Base-by-base conservation (phyloP, 2,113 vertebrate species). In the Rhinolophus sinicus region DNA sequence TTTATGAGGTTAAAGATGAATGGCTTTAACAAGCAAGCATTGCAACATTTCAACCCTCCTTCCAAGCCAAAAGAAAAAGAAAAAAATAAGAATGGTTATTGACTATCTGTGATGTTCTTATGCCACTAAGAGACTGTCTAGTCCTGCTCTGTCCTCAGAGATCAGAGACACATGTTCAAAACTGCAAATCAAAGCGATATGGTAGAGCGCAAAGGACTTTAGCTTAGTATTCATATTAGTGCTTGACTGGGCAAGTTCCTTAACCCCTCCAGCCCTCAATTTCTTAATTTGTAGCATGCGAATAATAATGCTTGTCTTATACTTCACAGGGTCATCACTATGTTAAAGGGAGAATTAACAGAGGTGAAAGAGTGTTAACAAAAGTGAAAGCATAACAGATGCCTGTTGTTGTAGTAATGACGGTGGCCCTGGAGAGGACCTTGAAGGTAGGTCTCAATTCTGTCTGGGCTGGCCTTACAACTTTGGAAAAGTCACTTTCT, bases 1-100 rank as follows among this genome's bases (percentile, higher is more conserved):
- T 93, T 98, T 82, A 76, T 85, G 93, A 93, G 72, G 78, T 81
- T 93, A 81, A 21, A 52, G 85, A 98, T 97, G 96, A 93, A 90
- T 97, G 94, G 62, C 44, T 94, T 83, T 90, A 90, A 86, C 2
- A 30, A 91, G 38, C 6, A 80, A 76, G 16, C 28, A 24, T 0
- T 75, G 56, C 81, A 93, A 91, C 12, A 81, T 54, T 93, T 84
- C 44, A 83, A 62, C 47, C 81, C 72, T 73, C 6, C 13, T 93
- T 21, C 47, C 62, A 65, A 93, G 35, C 24, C 81, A 35, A 89
- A 82, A 50, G 0, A 30, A 77, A 83, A 14, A 76, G 30, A 33
- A 44, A 28, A 64, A 30, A 33, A 52, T 18, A 28, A 54, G 8
- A 52, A 22, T 82, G 13, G 4, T 16, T 56, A 4, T 54, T 65